A percentile compares a stretch with the other conserved stretches of the same genome.
These are phyloP conservation scores for honey bee (Apis mellifera) DNA, from an alignment of 1,140 invertebrate species.

Conservation along the genomic window DNA sequence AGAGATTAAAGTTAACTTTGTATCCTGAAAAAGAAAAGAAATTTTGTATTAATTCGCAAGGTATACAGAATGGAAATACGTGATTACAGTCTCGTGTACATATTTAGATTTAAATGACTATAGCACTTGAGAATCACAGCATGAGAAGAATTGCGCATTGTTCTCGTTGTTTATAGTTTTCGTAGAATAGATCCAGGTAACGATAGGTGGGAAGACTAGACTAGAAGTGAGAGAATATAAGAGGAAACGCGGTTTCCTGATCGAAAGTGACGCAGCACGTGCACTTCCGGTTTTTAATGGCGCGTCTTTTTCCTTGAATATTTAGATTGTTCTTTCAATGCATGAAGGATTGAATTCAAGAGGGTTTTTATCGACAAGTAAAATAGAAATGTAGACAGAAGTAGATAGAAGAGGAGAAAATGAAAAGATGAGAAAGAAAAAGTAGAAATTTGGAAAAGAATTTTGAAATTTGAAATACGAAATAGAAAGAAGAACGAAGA, in stretches of 20 bases:
- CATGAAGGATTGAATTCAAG: not conserved
- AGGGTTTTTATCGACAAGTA: not conserved
- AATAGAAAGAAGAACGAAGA: not conserved
- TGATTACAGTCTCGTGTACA: too few species aligned
- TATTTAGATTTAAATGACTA: conserved; percentile 8
- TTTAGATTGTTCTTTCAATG: not conserved
- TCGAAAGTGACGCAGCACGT: not conserved
- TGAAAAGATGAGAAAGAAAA: not conserved
- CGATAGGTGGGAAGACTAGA: conserved; percentile 44
- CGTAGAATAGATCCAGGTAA: conserved; percentile 2
- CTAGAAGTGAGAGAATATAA: conserved; percentile 37
- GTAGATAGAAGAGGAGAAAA: not conserved
- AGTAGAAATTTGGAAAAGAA: conserved; percentile 8
- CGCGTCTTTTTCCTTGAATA: not conserved
- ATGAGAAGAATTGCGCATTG: conserved; percentile 1
- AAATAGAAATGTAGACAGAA: not conserved
- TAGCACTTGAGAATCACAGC: conserved; percentile 46
- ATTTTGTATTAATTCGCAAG: not conserved
- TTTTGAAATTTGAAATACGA: not conserved
- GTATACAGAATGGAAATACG: not conserved
- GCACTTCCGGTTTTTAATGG: not conserved
- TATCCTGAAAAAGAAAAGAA: not conserved
- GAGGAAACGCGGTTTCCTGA: not conserved
- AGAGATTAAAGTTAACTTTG: conserved; percentile 1
- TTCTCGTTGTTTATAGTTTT: not conserved